Evolutionary conservation across 2,888 invertebrate genomes (phyloP).

Genomic region (Clusia tigrina): DNA sequence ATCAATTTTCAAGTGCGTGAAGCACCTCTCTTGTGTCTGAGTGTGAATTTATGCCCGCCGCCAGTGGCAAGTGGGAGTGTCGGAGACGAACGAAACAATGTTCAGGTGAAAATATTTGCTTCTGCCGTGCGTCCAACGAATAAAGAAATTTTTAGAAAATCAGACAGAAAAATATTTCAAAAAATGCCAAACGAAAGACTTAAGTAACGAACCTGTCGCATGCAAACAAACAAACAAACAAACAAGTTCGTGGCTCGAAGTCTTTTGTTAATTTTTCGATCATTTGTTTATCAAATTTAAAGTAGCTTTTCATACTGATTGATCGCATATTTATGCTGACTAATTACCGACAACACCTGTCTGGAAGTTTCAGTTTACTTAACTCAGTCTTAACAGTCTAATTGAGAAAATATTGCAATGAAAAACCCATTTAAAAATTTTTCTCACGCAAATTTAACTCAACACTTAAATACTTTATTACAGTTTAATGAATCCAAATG

Average conservation of each 20-base stretch:
- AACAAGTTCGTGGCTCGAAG: background rate
- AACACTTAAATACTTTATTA: no score
- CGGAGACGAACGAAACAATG: background rate
- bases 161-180: no score
- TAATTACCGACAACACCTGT: no score
- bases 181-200: background rate
- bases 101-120: background rate
- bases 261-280: background rate
- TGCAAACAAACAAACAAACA: background rate
- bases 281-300: background rate
- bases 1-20: constrained; percentile 19
- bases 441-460: no score
- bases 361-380: no score
- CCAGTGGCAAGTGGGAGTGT: background rate
- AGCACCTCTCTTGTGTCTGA: background rate
- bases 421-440: no score
- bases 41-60: background rate
- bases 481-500: no score
- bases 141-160: no score
- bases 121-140: background rate
- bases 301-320: background rate
- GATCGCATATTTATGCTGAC: no score
- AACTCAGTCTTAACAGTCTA: no score
- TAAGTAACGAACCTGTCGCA: background rate
- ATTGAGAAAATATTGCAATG: no score